Conservation (phyloP, 1,140 invertebrate species). For the Marisa cornuarietis region DNA sequence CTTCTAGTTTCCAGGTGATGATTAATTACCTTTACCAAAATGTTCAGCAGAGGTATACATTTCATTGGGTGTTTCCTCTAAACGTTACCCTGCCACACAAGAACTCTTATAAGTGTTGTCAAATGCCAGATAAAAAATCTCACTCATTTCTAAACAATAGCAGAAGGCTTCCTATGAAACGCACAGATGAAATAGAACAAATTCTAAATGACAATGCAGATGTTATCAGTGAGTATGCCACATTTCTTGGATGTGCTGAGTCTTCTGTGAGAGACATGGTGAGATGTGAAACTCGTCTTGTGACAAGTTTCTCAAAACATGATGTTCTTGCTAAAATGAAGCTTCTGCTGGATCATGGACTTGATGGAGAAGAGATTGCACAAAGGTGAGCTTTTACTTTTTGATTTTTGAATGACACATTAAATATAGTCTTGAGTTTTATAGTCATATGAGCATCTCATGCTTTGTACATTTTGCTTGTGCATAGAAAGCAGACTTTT, state of each 20-base stretch:
- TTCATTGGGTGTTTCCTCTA: too few species aligned
- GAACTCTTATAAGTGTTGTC: too few species aligned
- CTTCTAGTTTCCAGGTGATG: too few species aligned
- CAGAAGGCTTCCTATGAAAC: neutral
- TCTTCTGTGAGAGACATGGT: neutral
- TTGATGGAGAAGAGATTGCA: neutral
- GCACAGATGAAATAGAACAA: neutral
- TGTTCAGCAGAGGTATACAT: too few species aligned
- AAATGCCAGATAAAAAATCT: too few species aligned
- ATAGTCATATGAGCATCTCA: too few species aligned
- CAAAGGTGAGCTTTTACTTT: neutral
- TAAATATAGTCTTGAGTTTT: too few species aligned
- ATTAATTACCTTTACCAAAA: too few species aligned
- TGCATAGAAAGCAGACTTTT: too few species aligned
- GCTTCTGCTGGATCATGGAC: slow-evolving; percentile 1
- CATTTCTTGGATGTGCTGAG: neutral
- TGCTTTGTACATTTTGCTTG: too few species aligned
- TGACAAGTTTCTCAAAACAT: neutral
- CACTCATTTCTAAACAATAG: neutral
- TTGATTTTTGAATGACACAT: too few species aligned
- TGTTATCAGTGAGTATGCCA: neutral
- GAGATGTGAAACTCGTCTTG: neutral
- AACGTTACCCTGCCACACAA: too few species aligned
- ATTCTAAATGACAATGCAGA: neutral
- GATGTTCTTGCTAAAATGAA: slow-evolving; percentile 7